These are phyloP conservation scores for Porites australiensis DNA, from an alignment of 64 coral and sea anemone species.

Conservation along the genomic window DNA sequence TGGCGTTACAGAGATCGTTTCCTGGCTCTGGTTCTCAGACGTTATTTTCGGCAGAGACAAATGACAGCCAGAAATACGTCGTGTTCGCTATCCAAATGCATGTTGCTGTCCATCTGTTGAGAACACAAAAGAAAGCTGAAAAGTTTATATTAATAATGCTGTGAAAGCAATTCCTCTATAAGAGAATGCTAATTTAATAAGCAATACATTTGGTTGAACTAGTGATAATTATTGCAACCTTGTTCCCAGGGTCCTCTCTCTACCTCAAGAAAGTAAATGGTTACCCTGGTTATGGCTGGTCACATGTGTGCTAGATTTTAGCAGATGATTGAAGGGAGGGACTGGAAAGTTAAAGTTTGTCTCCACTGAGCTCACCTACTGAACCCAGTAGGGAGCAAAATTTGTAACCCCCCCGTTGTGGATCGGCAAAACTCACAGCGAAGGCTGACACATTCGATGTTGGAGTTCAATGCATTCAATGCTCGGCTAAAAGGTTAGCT, in stretches of 20 bases:
- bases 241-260: too few species aligned
- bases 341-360: constrained; percentile 17
- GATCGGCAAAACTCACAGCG: not conserved
- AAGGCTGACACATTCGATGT: constrained; percentile 3
- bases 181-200: too few species aligned
- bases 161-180: too few species aligned
- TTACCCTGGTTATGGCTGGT: too few species aligned
- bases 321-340: constrained; percentile 12
- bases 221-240: too few species aligned
- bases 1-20: not conserved
- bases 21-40: constrained; percentile 33
- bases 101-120: too few species aligned
- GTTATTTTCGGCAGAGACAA: constrained; percentile 30
- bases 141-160: too few species aligned
- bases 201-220: too few species aligned
- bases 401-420: not conserved
- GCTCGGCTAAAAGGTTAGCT: not conserved
- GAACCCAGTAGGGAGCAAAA: constrained; percentile 24
- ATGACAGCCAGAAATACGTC: constrained; percentile 27
- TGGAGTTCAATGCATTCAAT: not conserved
- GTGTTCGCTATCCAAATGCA: too few species aligned
- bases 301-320: too few species aligned
- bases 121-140: too few species aligned
- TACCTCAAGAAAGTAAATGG: too few species aligned
- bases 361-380: constrained; percentile 24